Conservation (phyloP, 2,888 invertebrate genomes). For the Deilephila porcellus region DNA sequence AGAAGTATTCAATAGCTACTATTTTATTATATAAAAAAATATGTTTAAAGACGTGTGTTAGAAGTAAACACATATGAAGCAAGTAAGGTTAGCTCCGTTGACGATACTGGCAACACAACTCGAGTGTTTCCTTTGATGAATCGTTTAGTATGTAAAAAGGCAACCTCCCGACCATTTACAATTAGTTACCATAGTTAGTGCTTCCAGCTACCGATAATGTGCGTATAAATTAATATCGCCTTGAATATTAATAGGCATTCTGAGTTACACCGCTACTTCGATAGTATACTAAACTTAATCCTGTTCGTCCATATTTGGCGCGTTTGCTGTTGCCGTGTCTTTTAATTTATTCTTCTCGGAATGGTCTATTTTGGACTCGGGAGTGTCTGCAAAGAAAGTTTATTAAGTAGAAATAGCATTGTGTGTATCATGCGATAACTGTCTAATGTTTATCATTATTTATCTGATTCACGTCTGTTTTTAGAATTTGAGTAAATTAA, state of each 20-base stretch:
- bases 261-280: slow-evolving; percentile 47
- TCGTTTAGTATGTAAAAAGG: slow-evolving; percentile 29
- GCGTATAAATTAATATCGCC: slow-evolving; percentile 51
- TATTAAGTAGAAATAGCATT: slow-evolving; percentile 47
- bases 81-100: background rate
- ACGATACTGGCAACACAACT: background rate
- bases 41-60: background rate
- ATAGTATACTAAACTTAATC: slow-evolving; percentile 56
- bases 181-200: slow-evolving; percentile 29
- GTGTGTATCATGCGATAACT: slow-evolving; percentile 4
- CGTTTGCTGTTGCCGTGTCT: slow-evolving; percentile 52
- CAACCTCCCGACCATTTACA: slow-evolving; percentile 30
- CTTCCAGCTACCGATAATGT: slow-evolving; percentile 45
- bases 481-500: background rate
- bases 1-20: too few species aligned
- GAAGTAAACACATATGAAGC: background rate
- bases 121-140: slow-evolving; percentile 22
- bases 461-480: background rate
- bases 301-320: slow-evolving; percentile 57
- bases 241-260: slow-evolving; percentile 51
- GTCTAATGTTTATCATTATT: background rate
- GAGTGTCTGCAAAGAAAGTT: slow-evolving; percentile 54
- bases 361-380: slow-evolving; percentile 49
- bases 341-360: slow-evolving; percentile 58
- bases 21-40: background rate